Evolutionary conservation across 2,797 vertebrate species (phyloP), one percentile per base, ranked within the genome.

Genomic region (Typhlichthys subterraneus): DNA sequence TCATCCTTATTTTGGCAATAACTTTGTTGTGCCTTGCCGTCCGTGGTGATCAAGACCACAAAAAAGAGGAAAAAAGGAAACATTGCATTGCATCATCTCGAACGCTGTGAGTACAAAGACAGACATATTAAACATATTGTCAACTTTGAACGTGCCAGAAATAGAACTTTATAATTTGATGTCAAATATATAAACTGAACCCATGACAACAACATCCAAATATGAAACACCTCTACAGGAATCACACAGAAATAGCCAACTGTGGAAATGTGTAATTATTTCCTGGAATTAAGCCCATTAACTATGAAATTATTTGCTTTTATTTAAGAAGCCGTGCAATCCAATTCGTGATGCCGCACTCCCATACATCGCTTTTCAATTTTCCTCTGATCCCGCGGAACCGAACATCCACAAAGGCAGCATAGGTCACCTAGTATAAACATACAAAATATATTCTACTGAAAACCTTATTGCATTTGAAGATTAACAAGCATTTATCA

Each of bases 291-390:
- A 91, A 91, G 87, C 82, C 77, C 86, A 86, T 91, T 91, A 90
- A 72, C 85, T 85, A 81, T 91, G 81, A 91, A 91, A 93, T 91
- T 63, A 88, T 91, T 91, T 91, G 81, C 87, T 91, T 91, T 91
- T 75, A 85, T 89, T 91, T 87, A 83, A 87, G 85, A 84, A 55
- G 53, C 66, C 79, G 57, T 86, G 83, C 84, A 90, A 89, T 89
- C 85, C 87, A 82, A 89, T 89, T 89, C 82, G 75, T 82, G 83
- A 81, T 83, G 77, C 80, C 59, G 73, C 72, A 46, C 76, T 73
- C 69, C 14, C 77, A 77, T 72, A 66, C 84, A 70, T 85, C 80
- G 85, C 81, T 31, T 81, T 77, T 81, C 84, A 77, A 89, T 90
- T 88, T 88, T 72, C 79, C 63, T 66, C 83, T 89, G 85, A 90